Evolutionary conservation across 1,140 invertebrate species (phyloP), one percentile per base, ranked within the genome.

Genomic region (Drosophila ogumai): DNA sequence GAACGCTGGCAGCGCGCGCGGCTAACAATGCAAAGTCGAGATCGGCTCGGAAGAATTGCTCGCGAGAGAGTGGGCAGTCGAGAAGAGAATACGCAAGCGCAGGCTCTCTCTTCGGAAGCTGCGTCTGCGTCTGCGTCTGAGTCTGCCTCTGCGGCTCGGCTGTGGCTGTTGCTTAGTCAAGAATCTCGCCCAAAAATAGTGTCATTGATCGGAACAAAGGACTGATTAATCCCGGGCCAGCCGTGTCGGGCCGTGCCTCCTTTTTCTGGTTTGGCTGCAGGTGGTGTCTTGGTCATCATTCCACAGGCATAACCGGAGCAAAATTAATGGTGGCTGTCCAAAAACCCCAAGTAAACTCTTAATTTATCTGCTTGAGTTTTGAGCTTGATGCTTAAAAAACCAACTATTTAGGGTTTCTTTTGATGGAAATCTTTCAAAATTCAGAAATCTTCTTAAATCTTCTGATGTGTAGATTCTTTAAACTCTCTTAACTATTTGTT

Each of bases 21-120:
- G 59, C 50, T 58, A 82, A 85, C 81, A 87, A 82, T 69, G 86
- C 79, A 82, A 82, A 64, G 19, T 25, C 52, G 47, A 65, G 65
- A 28, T 72, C 28, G 31, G 28, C 41, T 28, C 38, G 47, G 28
- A 59, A 59, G 66, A 71, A 69, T 52, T 7, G 58, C 58, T 36
- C 32, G 32, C 59, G 19, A 69, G 59, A 61, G 66, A 25, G 31
- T 28, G 47, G 31, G 9, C 28, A 19, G 7, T 12, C 41, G 59
- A 17, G 31, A 34, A n/a, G 32, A 40, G 50, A 55, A 57, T 7
- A 15, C 9, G 10, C 10, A 7, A 15, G 34, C n/a, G n/a, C 25
- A 28, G 6, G 25, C 36, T 69, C 69, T 69, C 69, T 71, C 68
- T 72, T 50, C 69, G 67, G 49, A 36, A 22, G 19, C 68, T 46